These are phyloP conservation scores for Rhopalosiphum padi DNA, from an alignment of 1,140 invertebrate species.

Conservation along the genomic window DNA sequence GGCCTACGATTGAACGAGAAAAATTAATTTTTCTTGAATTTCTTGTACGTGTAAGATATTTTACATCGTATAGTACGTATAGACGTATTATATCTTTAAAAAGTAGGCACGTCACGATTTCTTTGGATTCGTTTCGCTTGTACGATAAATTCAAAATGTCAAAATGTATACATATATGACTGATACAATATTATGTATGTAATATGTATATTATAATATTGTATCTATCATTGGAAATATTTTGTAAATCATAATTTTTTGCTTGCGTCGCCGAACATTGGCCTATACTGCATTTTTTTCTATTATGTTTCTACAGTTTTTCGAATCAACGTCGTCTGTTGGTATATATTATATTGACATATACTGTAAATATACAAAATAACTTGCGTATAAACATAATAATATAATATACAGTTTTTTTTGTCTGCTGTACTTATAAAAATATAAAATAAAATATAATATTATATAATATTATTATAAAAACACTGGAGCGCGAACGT, in stretches of 20 bases:
- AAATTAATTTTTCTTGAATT: conserved; percentile 32
- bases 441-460: neutral
- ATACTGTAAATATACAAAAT: neutral
- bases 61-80: neutral
- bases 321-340: neutral
- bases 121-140: conserved; percentile 1
- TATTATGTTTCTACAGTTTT: neutral
- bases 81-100: neutral
- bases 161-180: neutral
- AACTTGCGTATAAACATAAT: neutral
- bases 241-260: conserved; percentile 36
- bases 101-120: conserved; percentile 36
- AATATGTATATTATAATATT: neutral
- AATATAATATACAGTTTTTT: neutral
- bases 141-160: conserved; percentile 37
- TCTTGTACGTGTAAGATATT: neutral
- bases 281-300: neutral
- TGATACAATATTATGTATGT: neutral
- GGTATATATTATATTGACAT: neutral
- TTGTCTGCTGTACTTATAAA: neutral
- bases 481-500: neutral
- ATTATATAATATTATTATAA: neutral
- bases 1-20: conserved; percentile 15
- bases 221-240: neutral
- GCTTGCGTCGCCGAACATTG: neutral